phyloP scores from a whole-genome alignment of 2,888 invertebrate genomes.

The Sinopyrophorus schimmeli region DNA sequence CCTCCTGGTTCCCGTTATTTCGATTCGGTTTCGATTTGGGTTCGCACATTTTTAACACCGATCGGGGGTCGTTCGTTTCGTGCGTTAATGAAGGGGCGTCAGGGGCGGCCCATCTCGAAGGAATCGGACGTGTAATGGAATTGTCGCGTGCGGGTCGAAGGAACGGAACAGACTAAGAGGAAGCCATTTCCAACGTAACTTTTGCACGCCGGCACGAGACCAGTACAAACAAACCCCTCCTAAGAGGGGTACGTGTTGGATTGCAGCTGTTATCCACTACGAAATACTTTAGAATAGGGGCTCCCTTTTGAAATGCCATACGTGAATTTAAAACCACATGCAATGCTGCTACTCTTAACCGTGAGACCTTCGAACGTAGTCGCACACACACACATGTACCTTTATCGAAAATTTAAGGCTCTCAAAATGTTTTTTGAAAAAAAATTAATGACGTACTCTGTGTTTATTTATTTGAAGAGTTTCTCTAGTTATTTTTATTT shows the following conservation, averaged over 20 bases:
- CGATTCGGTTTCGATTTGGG: slow-evolving; percentile 14
- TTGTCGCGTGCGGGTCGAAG: slow-evolving; percentile 50
- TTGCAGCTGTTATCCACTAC: slow-evolving; percentile 50
- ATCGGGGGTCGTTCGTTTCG: no score
- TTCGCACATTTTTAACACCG: slow-evolving; percentile 1
- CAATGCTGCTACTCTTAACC: no score
- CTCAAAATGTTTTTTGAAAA: no score
- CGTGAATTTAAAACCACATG: slow-evolving; percentile 30
- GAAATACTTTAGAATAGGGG: slow-evolving; percentile 33
- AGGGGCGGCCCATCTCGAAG: no score
- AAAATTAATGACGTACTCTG: no score
- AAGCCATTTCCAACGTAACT: slow-evolving; percentile 46
- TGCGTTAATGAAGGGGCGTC: no score
- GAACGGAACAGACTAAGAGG: slow-evolving; percentile 46
- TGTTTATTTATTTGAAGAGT: no score
- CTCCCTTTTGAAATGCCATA: slow-evolving; percentile 34
- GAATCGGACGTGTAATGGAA: slow-evolving; percentile 39
- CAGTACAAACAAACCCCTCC: slow-evolving; percentile 53
- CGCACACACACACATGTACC: no score
- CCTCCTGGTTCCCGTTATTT: slow-evolving; percentile 43
- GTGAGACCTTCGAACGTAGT: no score
- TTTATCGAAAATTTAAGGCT: no score
- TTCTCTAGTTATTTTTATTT: no score
- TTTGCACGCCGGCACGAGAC: slow-evolving; percentile 55
- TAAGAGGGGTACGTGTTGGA: slow-evolving; percentile 53